phyloP scores from a whole-genome alignment of 2,888 invertebrate genomes.

The Dolichopus griseipennis region DNA sequence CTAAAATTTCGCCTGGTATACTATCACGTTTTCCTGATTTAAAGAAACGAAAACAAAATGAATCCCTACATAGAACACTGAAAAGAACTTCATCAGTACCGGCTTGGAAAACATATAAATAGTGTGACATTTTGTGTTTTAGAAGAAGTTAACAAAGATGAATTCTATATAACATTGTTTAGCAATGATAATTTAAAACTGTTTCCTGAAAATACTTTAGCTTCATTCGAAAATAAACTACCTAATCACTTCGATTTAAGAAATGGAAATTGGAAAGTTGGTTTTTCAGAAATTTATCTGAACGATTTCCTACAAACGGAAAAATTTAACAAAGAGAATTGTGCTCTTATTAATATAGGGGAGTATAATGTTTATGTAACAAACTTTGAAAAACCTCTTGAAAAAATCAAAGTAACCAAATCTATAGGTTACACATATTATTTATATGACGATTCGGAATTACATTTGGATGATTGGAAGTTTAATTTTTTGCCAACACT shows the following conservation, averaged over 20 bases:
- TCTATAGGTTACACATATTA: not conserved
- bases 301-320: not conserved
- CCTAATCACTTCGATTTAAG: not conserved
- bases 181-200: not conserved
- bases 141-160: not conserved
- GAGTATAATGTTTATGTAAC: not conserved
- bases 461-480: not conserved
- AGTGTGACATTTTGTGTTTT: not conserved
- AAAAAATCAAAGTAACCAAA: not conserved
- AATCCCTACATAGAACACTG: not conserved
- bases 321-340: not conserved
- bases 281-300: slow-evolving; percentile 1
- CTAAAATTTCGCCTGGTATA: not conserved
- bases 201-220: not conserved
- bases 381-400: not conserved
- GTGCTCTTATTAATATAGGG: not conserved
- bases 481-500: slow-evolving; percentile 7
- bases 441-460: not conserved
- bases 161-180: slow-evolving; percentile 7
- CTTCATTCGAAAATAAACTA: slow-evolving; percentile 4
- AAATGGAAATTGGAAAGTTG: slow-evolving; percentile 5
- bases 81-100: not conserved
- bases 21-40: not conserved
- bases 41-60: not conserved
- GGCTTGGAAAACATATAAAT: not conserved